Percentiles rank a stretch among this genome's conserved stretches.
Evolutionary conservation across 1,140 invertebrate genomes (phyloP).

Genomic region (Ladona fulva): DNA sequence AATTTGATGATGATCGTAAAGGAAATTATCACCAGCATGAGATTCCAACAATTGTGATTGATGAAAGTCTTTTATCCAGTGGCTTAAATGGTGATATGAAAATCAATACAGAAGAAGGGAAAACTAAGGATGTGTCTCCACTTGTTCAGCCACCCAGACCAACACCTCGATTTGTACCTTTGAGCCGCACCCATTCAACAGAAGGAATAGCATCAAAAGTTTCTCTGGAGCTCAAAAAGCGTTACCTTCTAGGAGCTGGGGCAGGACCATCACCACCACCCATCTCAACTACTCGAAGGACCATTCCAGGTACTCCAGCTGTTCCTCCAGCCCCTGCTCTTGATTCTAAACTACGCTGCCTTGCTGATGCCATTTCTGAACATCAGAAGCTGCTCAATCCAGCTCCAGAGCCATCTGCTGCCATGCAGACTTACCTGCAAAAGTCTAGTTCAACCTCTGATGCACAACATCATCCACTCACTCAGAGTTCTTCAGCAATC

Average conservation of each 20-base stretch:
- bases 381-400: conserved; percentile 79
- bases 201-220: conserved; percentile 78
- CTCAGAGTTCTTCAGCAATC: conserved; percentile 19
- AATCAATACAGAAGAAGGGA: conserved; percentile 19
- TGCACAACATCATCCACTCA: conserved; percentile 28
- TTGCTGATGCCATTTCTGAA: conserved; percentile 77
- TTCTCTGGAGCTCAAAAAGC: conserved; percentile 73
- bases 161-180: conserved; percentile 53
- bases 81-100: conserved; percentile 21
- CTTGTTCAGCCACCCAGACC: conserved; percentile 31
- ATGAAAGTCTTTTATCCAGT: conserved; percentile 38
- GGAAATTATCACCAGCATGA: conserved; percentile 48
- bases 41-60: conserved; percentile 53
- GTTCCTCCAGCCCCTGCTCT: conserved; percentile 60
- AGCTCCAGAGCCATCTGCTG: conserved; percentile 60
- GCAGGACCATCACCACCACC: conserved; percentile 36
- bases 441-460: conserved; percentile 26
- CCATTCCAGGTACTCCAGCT: neutral
- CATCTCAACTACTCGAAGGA: conserved; percentile 47
- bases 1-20: conserved; percentile 64
- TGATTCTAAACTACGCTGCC: conserved; percentile 70
- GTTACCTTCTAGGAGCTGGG: conserved; percentile 60
- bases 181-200: conserved; percentile 72
- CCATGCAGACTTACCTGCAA: conserved; percentile 62
- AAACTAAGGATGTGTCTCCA: conserved; percentile 17